Conservation (phyloP, 2,888 invertebrate genomes). For the Thereva unica region DNA sequence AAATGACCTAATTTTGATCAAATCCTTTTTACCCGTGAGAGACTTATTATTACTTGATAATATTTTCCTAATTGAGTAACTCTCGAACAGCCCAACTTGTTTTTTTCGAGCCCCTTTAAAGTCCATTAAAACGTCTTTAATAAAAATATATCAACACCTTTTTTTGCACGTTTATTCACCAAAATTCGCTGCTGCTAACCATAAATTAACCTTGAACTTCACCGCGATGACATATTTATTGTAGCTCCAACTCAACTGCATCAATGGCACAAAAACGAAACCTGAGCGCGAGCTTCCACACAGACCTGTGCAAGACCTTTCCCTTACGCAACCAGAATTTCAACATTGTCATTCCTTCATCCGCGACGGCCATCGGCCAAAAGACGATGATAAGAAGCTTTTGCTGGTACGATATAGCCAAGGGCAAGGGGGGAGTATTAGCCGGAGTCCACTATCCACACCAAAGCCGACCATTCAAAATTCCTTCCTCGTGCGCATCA, state of each 20-base stretch:
- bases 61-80: too few species aligned
- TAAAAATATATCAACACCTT: too few species aligned
- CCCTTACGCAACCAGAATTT: slow-evolving; percentile 38
- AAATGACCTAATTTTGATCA: too few species aligned
- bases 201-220: slow-evolving; percentile 34
- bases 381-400: neutral
- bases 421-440: neutral
- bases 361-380: neutral
- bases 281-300: slow-evolving; percentile 20
- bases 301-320: slow-evolving; percentile 30
- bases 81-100: too few species aligned
- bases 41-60: too few species aligned
- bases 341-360: neutral
- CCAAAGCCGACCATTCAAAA: too few species aligned
- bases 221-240: slow-evolving; percentile 31
- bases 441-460: neutral
- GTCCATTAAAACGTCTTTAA: too few species aligned
- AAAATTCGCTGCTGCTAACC: neutral
- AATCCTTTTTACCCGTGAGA: too few species aligned
- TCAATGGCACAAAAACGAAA: slow-evolving; percentile 30
- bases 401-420: neutral
- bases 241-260: neutral
- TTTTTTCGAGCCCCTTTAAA: too few species aligned
- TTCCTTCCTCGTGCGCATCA: too few species aligned
- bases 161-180: too few species aligned